Evolutionary conservation across 2,888 invertebrate species (phyloP).

Genomic region (Choreutis nemorana): DNA sequence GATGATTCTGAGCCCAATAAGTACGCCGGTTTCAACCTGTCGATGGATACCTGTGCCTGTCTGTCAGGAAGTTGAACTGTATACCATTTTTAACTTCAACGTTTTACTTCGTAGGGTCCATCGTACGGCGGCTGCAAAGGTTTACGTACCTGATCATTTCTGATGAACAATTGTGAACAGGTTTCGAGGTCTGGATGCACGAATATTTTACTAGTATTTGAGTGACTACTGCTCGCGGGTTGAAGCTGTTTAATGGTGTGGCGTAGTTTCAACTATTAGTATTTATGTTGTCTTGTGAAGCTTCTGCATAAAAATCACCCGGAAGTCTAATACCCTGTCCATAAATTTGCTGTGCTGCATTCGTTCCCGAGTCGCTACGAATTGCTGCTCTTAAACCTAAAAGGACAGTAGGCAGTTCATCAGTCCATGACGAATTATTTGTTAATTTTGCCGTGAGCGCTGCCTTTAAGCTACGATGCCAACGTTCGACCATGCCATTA

Average conservation of each 20-base stretch:
- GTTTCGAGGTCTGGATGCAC: conserved; percentile 6
- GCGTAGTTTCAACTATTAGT: conserved; percentile 6
- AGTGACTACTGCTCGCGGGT: conserved; percentile 5
- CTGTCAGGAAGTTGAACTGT: conserved; percentile 6
- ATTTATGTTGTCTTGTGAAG: no score
- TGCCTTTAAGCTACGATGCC: conserved; percentile 13
- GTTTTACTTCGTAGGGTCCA: conserved; percentile 10
- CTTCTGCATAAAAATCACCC: conserved; percentile 13
- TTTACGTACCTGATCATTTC: conserved; percentile 13
- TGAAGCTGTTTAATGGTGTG: conserved; percentile 6
- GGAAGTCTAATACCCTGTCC: conserved; percentile 11
- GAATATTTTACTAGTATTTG: no score
- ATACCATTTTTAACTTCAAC: no score
- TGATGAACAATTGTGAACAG: conserved; percentile 14
- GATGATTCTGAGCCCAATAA: no score
- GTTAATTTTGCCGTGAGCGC: conserved; percentile 7
- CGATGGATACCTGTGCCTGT: conserved; percentile 9
- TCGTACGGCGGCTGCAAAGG: conserved; percentile 14
- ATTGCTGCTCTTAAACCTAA: conserved; percentile 10
- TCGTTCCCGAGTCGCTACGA: conserved; percentile 7
- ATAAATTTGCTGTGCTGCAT: conserved; percentile 7
- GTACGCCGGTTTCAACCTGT: conserved; percentile 15
- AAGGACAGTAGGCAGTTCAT: conserved; percentile 9
- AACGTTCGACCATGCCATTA: conserved; percentile 13
- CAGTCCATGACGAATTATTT: conserved; percentile 6